Base-by-base conservation (phyloP, 2,888 invertebrate genomes). In the Temnothorax rugatulus region DNA sequence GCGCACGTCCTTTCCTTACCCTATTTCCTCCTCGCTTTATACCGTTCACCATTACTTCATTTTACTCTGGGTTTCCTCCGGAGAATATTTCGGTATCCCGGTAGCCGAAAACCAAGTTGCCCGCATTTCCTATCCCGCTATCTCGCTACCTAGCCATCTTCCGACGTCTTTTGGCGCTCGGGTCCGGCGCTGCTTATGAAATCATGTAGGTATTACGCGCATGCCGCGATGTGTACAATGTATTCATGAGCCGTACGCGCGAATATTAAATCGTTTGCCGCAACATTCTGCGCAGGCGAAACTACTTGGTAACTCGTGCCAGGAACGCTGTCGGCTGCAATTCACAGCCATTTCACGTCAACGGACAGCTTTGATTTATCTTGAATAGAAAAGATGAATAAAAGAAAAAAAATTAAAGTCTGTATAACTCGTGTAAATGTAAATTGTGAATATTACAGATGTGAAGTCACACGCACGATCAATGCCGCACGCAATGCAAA, bases 231-330 rank as follows among this genome's bases (percentile, higher is more conserved):
- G 69, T 83, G 59, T 59, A 59, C 76, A 76, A 86, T 66, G 79
- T 82, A 87, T 87, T 82, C 87, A 64, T 82, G 84, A 64, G 61
- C 52, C 77, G 44, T 77, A 64, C 38, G 64, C 25, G 76, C 79
- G 85, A 85, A 87, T 87, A 87, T 87, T 81, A 87, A 87, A 87
- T 87, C 83, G 84, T 66, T 44, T 29, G 68, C 54, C 79, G 61
- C 71, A 59, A 69, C 84, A 66, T 54, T 41, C 38, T 68, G 73
- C 44, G 54, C 84, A 63, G 84, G 63, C 68, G 69, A 73, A 25
- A 59, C 52, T 59, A 66, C 54, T 47, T 64, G 57, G 29, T 18
- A 44, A 57, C 74, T 61, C 29, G 76, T 44, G 18, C 29, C 21
- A 54, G 34, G n/a, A 76, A 41, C 2, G 13, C 47, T 18, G 47